phyloP scores from a whole-genome alignment of 2,113 vertebrate genomes.

The Talpa occidentalis region DNA sequence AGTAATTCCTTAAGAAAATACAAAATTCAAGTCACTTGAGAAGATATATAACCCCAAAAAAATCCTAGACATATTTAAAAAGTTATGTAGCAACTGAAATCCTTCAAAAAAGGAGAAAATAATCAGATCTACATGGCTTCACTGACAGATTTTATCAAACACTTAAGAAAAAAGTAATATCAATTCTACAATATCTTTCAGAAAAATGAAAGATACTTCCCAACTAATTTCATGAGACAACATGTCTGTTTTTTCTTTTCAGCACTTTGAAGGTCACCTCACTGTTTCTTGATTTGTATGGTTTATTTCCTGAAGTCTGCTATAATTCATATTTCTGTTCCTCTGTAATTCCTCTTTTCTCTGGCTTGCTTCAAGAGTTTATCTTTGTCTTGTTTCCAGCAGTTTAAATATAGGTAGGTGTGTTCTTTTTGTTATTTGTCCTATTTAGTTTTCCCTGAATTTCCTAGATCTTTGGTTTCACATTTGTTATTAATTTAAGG shows the following conservation, averaged over 20 bases:
- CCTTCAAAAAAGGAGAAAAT: not conserved
- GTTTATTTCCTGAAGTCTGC: not conserved
- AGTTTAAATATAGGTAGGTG: not conserved
- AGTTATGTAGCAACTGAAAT: not conserved
- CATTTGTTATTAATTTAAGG: not conserved
- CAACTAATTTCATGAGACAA: not conserved
- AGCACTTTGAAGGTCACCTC: not conserved
- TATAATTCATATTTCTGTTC: not conserved
- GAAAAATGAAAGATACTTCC: not conserved
- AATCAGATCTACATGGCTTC: not conserved
- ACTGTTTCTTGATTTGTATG: not conserved
- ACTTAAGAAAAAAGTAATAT: not conserved
- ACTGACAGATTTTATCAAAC: not conserved
- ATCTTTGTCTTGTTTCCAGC: not conserved
- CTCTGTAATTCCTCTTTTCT: not conserved
- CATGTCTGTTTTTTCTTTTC: not conserved
- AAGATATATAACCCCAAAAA: not conserved
- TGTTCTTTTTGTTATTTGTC: not conserved
- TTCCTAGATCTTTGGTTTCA: not conserved
- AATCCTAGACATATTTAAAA: not conserved
- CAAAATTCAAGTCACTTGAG: not conserved
- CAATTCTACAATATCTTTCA: not conserved
- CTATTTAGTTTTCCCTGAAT: not conserved
- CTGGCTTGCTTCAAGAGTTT: not conserved
- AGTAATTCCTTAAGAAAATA: not conserved